Evolutionary conservation across 2,888 invertebrate genomes (phyloP).

Genomic region (Tyria jacobaeae): DNA sequence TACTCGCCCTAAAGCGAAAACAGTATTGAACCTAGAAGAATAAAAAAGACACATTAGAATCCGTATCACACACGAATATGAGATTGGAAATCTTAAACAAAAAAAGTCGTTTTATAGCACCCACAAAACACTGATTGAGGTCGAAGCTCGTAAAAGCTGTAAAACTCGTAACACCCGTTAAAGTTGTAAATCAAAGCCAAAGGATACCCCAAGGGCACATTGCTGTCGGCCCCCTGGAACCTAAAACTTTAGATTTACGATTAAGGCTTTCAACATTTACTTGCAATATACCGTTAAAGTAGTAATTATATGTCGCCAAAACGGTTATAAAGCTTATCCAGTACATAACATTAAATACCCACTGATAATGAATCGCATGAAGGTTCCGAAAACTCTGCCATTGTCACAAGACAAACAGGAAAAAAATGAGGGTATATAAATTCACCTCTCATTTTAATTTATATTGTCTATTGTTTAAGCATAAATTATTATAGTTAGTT

Average conservation of each 20-base stretch:
- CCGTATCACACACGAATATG: too few relatives aligned
- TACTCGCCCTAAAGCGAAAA: too few relatives aligned
- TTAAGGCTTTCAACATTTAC: constrained; percentile 19
- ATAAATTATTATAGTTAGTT: too few relatives aligned
- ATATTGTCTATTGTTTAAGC: too few relatives aligned
- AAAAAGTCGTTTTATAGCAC: constrained; percentile 34
- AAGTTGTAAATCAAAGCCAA: constrained; percentile 44
- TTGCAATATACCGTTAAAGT: constrained; percentile 24
- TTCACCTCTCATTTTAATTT: not conserved
- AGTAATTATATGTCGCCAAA: not conserved
- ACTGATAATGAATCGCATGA: not conserved
- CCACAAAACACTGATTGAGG: constrained; percentile 51
- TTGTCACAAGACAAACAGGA: not conserved
- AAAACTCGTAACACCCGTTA: constrained; percentile 38
- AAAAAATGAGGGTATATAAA: not conserved
- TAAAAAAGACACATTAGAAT: too few relatives aligned
- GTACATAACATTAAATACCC: not conserved
- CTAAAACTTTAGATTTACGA: constrained; percentile 42
- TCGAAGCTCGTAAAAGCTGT: constrained; percentile 33
- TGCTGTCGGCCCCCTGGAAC: constrained; percentile 25
- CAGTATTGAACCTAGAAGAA: too few relatives aligned
- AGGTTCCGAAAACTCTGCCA: not conserved
- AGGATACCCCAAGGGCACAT: constrained; percentile 33
- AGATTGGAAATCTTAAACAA: constrained; percentile 21
- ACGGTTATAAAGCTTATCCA: not conserved